A percentile compares a stretch with the other conserved stretches of the same genome.
Evolutionary conservation across 2,797 vertebrate species (phyloP).

Genomic region (Oophaga sylvatica): DNA sequence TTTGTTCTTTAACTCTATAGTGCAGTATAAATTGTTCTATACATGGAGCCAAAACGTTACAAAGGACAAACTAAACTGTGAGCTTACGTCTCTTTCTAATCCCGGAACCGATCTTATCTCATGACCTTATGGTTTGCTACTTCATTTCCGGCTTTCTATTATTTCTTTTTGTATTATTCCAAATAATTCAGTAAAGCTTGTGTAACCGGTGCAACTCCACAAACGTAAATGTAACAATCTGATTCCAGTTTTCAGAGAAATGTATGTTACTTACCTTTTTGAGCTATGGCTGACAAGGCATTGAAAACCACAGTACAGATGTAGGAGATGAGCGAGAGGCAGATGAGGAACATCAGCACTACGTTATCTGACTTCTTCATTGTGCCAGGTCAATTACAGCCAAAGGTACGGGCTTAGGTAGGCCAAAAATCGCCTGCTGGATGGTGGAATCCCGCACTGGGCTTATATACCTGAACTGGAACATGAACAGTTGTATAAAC

Average conservation of each 20-base stretch:
- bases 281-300: slow-evolving; percentile 26
- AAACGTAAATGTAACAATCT: neutral
- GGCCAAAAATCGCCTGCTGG: neutral
- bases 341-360: slow-evolving; percentile 21
- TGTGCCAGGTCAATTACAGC: neutral
- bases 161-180: neutral
- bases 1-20: too few relatives aligned
- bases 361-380: slow-evolving; percentile 43
- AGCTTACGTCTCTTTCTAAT: neutral
- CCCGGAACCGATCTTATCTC: neutral
- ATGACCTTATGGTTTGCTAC: neutral
- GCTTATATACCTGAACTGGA: slow-evolving; percentile 22
- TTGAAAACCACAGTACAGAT: slow-evolving; percentile 45
- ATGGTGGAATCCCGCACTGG: neutral
- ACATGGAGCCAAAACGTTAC: too few relatives aligned
- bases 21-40: too few relatives aligned
- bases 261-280: slow-evolving; percentile 34
- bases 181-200: neutral
- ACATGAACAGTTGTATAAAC: neutral
- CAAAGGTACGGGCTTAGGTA: neutral
- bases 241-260: neutral
- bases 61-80: too few relatives aligned
- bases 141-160: neutral
- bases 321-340: slow-evolving; percentile 42
- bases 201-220: neutral